Evolutionary conservation across 2,797 vertebrate genomes (phyloP).

Genomic region (Clarias laeviceps): DNA sequence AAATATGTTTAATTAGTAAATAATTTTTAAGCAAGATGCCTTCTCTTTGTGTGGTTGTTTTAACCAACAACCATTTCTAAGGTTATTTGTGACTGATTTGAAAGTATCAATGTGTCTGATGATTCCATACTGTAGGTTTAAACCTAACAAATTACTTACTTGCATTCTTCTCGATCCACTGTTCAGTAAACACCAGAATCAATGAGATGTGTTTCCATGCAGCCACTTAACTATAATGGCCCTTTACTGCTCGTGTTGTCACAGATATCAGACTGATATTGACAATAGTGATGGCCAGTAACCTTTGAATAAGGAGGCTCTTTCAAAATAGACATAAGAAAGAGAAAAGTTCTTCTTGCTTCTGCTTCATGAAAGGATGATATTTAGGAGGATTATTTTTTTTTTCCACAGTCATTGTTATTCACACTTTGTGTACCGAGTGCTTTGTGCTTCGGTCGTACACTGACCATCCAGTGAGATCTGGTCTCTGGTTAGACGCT

Average conservation of each 20-base stretch:
- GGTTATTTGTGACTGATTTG: neutral
- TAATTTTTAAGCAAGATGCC: neutral
- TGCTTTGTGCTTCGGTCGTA: conserved; percentile 17
- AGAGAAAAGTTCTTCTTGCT: conserved; percentile 17
- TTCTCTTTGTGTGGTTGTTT: neutral
- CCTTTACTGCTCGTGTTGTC: neutral
- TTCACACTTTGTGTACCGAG: neutral
- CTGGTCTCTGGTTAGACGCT: conserved; percentile 38
- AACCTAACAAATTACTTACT: neutral
- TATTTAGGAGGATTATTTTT: conserved; percentile 12
- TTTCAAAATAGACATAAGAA: conserved; percentile 6
- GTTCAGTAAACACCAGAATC: neutral
- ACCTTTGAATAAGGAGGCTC: neutral
- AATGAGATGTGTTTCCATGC: neutral
- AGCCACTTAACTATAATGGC: neutral
- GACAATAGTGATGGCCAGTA: neutral
- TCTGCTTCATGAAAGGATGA: neutral
- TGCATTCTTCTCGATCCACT: neutral
- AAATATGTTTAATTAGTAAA: neutral
- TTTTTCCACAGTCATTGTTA: conserved; percentile 11
- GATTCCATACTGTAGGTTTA: neutral
- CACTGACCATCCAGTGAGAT: conserved; percentile 38
- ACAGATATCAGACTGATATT: neutral
- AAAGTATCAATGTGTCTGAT: neutral
- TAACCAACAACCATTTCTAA: neutral